Percentiles rank a stretch among this genome's conserved stretches.
Conservation (phyloP, 2,888 invertebrate genomes). For the Metallyticus violacea region DNA sequence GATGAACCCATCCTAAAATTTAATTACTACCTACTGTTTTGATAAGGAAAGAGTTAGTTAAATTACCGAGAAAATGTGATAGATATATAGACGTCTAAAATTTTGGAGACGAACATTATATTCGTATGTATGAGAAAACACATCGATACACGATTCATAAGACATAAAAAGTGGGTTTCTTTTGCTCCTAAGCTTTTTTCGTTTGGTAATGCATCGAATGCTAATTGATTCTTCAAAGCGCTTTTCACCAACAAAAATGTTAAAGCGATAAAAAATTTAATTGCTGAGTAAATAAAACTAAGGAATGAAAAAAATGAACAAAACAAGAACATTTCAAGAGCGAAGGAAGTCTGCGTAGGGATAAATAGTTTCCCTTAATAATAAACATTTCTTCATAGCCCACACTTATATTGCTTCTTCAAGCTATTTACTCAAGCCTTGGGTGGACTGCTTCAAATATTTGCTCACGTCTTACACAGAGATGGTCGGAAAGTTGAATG, state of each 20-base stretch:
- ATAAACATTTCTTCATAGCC: neutral
- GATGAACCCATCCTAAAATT: too few relatives aligned
- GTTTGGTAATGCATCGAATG: too few relatives aligned
- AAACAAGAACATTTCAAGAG: neutral
- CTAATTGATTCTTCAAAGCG: too few relatives aligned
- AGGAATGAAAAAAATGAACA: neutral
- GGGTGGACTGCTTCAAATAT: conserved; percentile 2
- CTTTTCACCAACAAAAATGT: neutral
- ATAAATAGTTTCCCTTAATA: neutral
- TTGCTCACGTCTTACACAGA: neutral
- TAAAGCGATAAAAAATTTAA: neutral
- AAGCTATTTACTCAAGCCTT: neutral
- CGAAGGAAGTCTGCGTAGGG: neutral
- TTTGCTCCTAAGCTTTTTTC: too few relatives aligned
- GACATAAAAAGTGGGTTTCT: too few relatives aligned
- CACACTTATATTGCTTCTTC: neutral
- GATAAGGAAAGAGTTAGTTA: too few relatives aligned
- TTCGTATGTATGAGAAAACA: too few relatives aligned
- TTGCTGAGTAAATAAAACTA: neutral
- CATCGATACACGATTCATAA: too few relatives aligned
- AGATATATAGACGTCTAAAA: too few relatives aligned
- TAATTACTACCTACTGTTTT: too few relatives aligned
- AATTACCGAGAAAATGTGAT: too few relatives aligned
- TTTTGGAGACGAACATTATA: too few relatives aligned
- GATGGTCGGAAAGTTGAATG: neutral